These are phyloP conservation scores for Scomber scombrus DNA, from an alignment of 2,113 vertebrate genomes.

Conservation along the genomic window DNA sequence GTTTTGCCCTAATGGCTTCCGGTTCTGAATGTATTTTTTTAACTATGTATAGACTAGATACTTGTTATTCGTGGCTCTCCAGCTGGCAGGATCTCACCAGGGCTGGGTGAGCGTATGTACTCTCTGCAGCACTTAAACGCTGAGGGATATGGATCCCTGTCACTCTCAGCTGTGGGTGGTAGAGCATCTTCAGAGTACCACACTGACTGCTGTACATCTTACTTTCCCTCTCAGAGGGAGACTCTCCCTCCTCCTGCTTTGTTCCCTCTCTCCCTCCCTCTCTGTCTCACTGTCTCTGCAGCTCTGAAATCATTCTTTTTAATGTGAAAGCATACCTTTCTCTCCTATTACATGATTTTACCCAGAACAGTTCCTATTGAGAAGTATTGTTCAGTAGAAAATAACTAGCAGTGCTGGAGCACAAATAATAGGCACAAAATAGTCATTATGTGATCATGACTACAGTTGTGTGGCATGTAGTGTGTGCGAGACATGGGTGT, in stretches of 20 bases:
- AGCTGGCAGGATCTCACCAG: slow-evolving; percentile 39
- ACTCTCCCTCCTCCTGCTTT: neutral
- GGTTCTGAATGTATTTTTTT: slow-evolving; percentile 9
- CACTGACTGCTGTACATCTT: slow-evolving; percentile 24
- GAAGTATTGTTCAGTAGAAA: neutral
- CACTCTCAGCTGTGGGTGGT: slow-evolving; percentile 52
- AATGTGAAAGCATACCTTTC: neutral
- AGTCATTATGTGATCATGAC: neutral
- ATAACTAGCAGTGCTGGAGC: neutral
- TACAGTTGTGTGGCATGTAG: neutral
- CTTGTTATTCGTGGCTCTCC: slow-evolving; percentile 42
- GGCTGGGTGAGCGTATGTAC: slow-evolving; percentile 23
- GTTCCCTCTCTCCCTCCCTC: neutral
- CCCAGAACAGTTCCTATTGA: neutral
- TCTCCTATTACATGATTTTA: neutral
- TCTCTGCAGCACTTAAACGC: slow-evolving; percentile 39
- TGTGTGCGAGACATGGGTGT: neutral
- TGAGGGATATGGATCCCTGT: slow-evolving; percentile 49
- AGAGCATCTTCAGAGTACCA: slow-evolving; percentile 25
- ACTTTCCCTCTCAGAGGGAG: slow-evolving; percentile 30
- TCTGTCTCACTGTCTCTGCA: neutral
- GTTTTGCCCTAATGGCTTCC: neutral
- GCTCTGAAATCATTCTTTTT: neutral
- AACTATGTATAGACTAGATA: slow-evolving; percentile 11
- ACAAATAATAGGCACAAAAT: neutral